Conservation (phyloP, 2,888 invertebrate genomes). For the Drosophila recens region DNA sequence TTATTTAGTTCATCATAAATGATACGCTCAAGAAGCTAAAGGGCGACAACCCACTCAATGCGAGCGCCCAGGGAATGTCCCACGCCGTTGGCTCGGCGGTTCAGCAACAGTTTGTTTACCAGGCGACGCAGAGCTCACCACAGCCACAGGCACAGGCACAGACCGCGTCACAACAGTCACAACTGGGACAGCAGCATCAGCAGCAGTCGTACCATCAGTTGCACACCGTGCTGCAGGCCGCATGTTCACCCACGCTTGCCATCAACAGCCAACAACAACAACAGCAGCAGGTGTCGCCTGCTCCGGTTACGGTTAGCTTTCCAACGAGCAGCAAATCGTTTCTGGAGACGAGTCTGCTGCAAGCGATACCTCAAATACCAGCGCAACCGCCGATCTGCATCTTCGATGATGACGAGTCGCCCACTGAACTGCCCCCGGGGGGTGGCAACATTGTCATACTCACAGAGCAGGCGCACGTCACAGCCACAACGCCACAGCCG, state of each 20-base stretch:
- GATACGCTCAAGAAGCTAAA: conserved; percentile 85
- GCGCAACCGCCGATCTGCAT: conserved; percentile 85
- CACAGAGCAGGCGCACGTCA: conserved; percentile 64
- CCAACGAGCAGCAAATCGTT: conserved; percentile 76
- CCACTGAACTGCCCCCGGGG: conserved; percentile 75
- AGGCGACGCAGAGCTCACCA: conserved; percentile 50
- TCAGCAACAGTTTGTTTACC: conserved; percentile 61
- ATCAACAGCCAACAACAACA: conserved; percentile 42
- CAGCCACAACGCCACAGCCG: conserved; percentile 38
- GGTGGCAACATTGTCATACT: conserved; percentile 74
- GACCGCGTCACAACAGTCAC: conserved; percentile 46
- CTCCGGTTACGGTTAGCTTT: conserved; percentile 69
- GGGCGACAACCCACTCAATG: conserved; percentile 77
- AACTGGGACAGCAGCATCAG: conserved; percentile 51
- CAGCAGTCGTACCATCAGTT: conserved; percentile 73
- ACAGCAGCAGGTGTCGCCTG: conserved; percentile 35
- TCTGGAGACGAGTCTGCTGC: conserved; percentile 82
- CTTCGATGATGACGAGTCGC: conserved; percentile 85
- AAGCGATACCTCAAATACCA: conserved; percentile 84
- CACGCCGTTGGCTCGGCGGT: conserved; percentile 67
- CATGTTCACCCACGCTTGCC: conserved; percentile 57
- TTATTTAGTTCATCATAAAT: conserved; percentile 85
- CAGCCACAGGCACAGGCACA: conserved; percentile 66
- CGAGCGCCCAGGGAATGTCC: conserved; percentile 62
- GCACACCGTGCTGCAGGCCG: conserved; percentile 67